Conservation (phyloP, 2,888 invertebrate genomes). For the Erebia epiphron region DNA sequence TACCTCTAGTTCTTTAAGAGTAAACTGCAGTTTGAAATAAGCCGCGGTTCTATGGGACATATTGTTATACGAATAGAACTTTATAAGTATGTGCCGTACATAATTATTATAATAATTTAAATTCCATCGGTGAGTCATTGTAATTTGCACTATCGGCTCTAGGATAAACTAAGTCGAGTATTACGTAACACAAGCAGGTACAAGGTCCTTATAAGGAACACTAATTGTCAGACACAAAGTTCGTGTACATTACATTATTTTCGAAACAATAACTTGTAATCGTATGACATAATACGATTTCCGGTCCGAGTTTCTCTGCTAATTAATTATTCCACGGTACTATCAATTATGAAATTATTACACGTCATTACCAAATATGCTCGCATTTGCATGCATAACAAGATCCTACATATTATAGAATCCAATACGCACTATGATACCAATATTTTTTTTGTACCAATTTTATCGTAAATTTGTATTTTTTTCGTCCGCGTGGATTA, state of each 20-base stretch:
- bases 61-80: background rate
- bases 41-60: background rate
- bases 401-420: background rate
- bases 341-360: constrained; percentile 20
- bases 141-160: constrained; percentile 26
- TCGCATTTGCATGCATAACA: background rate
- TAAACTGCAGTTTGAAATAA: too few species aligned
- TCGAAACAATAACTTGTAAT: constrained; percentile 33
- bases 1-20: too few species aligned
- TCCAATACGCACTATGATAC: background rate
- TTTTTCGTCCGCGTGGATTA: too few species aligned
- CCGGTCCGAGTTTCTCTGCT: constrained; percentile 34
- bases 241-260: constrained; percentile 35
- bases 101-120: constrained; percentile 11
- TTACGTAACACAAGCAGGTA: constrained; percentile 39
- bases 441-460: too few species aligned
- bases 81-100: constrained; percentile 10
- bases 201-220: constrained; percentile 47
- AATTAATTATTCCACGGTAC: constrained; percentile 28
- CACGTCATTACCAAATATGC: background rate
- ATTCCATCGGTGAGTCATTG: constrained; percentile 32
- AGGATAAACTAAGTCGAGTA: constrained; percentile 34
- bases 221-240: constrained; percentile 31
- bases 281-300: constrained; percentile 36
- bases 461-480: too few species aligned